Base-by-base conservation (phyloP, 1,140 invertebrate species). In the Nautilus pompilius region DNA sequence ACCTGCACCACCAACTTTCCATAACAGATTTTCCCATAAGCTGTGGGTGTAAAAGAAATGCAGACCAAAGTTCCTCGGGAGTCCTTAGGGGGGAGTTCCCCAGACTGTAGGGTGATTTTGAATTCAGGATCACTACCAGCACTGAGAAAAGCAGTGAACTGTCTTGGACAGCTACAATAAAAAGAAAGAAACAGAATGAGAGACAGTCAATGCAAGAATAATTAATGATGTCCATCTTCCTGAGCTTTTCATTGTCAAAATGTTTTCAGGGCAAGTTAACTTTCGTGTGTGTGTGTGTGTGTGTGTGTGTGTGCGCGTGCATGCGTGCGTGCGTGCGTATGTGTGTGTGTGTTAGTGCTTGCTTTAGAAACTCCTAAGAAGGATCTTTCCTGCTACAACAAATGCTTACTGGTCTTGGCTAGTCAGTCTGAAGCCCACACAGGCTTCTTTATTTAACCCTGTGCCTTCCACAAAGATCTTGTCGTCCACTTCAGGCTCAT, bases 1-100 rank as follows among this genome's bases (percentile, higher is more conserved):
- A 83, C 80, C 74, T 80, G 77, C 26, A 83, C 65, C 34, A 81
- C 65, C 2, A 83, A 66, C 67, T 78, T 78, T 8, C 68, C 79
- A 30, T 72, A 66, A 58, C 78, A 80, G 1, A 77, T 58, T 69
- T 82, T 81, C 22, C 81, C 81, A 62, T 83, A 83, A 5, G 75
- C 63, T 26, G 63, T 61, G 10, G 81, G 81, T 53, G 63, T 63
- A 62, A 83, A 83, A 36, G 58, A 67, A 33, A 83, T 65, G 51
- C 60, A 68, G 10, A 83, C 66, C 17, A 80, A 64, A 24, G 81
- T 78, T 24, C 81, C 81, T 28, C 70, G 69, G 15, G 65, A 65
- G 8, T 67, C 71, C 30, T 65, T 45, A 13, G 80, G 78, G 6
- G 77, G 63, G 29, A 83, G 68, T 58, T 82, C 80, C 68, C 81